Evolutionary conservation across 2,113 vertebrate species (phyloP).

Genomic region (Festucalex cinctus): DNA sequence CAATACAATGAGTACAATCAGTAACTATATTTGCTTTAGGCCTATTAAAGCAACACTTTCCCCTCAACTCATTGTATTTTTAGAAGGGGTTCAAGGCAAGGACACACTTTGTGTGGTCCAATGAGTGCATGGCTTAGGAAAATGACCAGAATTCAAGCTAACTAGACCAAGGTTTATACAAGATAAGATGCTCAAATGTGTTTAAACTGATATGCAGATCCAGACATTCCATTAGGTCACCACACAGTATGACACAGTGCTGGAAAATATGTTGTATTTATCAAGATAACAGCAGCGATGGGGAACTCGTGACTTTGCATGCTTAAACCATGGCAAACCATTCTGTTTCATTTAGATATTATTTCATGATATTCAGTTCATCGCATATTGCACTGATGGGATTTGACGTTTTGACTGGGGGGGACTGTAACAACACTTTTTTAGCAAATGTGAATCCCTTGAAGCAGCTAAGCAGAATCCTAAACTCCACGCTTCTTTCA

Average conservation of each 20-base stretch:
- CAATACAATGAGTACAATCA: background rate
- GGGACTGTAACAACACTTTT: no score
- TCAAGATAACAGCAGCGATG: slow-evolving; percentile 7
- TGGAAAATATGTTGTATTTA: slow-evolving; percentile 27
- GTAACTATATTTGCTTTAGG: background rate
- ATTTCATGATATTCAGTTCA: background rate
- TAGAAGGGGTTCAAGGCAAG: slow-evolving; percentile 15
- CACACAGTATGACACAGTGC: slow-evolving; percentile 27
- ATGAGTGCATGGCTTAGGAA: slow-evolving; percentile 31
- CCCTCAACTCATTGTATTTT: background rate
- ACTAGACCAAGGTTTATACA: slow-evolving; percentile 48
- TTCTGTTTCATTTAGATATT: slow-evolving; percentile 5
- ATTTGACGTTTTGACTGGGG: no score
- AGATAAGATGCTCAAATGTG: slow-evolving; percentile 57
- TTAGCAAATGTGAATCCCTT: no score
- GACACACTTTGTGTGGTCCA: slow-evolving; percentile 56
- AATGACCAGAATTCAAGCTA: slow-evolving; percentile 50
- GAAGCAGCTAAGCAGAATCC: no score
- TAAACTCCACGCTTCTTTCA: no score
- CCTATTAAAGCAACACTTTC: slow-evolving; percentile 10
- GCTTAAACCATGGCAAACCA: background rate
- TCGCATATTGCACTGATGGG: no score
- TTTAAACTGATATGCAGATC: slow-evolving; percentile 54
- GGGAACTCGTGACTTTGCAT: background rate
- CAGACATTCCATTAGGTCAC: slow-evolving; percentile 59